These are phyloP conservation scores for Scleropages formosus DNA, from an alignment of 2,797 vertebrate genomes.

Conservation along the genomic window DNA sequence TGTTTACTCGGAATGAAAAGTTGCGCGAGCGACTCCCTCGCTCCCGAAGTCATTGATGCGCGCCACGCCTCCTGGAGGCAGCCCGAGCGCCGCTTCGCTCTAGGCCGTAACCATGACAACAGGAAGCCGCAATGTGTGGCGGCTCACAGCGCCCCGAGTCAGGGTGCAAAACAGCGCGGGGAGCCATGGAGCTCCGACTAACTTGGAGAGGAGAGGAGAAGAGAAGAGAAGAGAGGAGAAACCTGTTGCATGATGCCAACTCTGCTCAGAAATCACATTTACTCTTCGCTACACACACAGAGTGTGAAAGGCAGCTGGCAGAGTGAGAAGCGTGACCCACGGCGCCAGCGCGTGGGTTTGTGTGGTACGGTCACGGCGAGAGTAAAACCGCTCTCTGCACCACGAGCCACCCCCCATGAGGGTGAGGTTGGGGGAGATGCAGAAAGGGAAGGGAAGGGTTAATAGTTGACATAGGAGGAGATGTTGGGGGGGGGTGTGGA, in stretches of 20 bases:
- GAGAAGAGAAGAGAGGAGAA: too few species aligned
- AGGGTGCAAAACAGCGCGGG: background rate
- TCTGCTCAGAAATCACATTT: too few species aligned
- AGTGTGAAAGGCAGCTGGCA: slow-evolving; percentile 26
- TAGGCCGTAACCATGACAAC: slow-evolving; percentile 6
- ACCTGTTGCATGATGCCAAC: too few species aligned
- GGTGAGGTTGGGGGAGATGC: background rate
- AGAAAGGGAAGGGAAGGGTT: background rate
- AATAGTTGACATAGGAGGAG: background rate
- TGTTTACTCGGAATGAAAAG: slow-evolving; percentile 2
- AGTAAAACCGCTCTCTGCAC: slow-evolving; percentile 43
- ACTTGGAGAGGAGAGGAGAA: too few species aligned
- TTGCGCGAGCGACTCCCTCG: background rate
- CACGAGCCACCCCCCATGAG: slow-evolving; percentile 9
- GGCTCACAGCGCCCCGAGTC: too few species aligned
- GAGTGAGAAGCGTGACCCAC: slow-evolving; percentile 50
- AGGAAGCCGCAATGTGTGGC: background rate
- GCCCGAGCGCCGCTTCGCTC: background rate
- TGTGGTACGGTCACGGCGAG: slow-evolving; percentile 42
- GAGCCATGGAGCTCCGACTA: background rate
- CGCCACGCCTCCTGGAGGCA: background rate
- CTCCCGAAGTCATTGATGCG: slow-evolving; percentile 7
- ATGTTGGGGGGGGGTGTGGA: too few species aligned
- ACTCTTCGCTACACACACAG: background rate
- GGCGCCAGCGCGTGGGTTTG: slow-evolving; percentile 51